phyloP scores from a whole-genome alignment of 2,888 invertebrate genomes.

The Heliconius hortense region DNA sequence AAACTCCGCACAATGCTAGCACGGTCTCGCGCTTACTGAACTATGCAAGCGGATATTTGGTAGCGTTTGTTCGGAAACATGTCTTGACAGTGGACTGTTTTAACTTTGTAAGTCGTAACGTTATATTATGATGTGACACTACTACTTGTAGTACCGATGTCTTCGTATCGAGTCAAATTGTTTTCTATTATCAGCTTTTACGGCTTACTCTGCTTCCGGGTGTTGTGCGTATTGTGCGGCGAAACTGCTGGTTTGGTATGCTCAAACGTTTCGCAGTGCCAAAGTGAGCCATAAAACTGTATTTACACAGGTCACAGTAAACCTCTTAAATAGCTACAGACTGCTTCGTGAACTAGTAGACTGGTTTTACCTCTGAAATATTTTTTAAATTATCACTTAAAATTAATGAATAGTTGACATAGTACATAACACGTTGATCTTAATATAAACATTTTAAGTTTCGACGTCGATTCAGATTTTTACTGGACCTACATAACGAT shows the following conservation, averaged over 20 bases:
- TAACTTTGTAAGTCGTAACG: constrained; percentile 50
- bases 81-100: constrained; percentile 57
- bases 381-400: constrained; percentile 62
- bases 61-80: constrained; percentile 57
- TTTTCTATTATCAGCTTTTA: constrained; percentile 64
- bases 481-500: constrained; percentile 35
- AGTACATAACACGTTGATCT: constrained; percentile 53
- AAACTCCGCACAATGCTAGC: constrained; percentile 81
- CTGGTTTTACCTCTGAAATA: constrained; percentile 76
- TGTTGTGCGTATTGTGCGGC: constrained; percentile 49
- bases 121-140: constrained; percentile 1
- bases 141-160: constrained; percentile 17
- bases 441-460: constrained; percentile 53
- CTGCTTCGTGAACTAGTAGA: constrained; percentile 78
- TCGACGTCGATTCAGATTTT: constrained; percentile 36
- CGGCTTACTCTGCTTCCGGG: constrained; percentile 79
- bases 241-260: constrained; percentile 66
- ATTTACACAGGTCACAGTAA: constrained; percentile 72
- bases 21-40: constrained; percentile 72
- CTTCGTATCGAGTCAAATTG: constrained; percentile 35
- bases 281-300: constrained; percentile 80
- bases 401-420: constrained; percentile 64
- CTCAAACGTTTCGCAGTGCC: constrained; percentile 77
- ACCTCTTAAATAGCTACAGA: constrained; percentile 74
- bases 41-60: constrained; percentile 51